Base-by-base conservation (phyloP, 1,140 invertebrate genomes). In the Drosophila nigromelanica region DNA sequence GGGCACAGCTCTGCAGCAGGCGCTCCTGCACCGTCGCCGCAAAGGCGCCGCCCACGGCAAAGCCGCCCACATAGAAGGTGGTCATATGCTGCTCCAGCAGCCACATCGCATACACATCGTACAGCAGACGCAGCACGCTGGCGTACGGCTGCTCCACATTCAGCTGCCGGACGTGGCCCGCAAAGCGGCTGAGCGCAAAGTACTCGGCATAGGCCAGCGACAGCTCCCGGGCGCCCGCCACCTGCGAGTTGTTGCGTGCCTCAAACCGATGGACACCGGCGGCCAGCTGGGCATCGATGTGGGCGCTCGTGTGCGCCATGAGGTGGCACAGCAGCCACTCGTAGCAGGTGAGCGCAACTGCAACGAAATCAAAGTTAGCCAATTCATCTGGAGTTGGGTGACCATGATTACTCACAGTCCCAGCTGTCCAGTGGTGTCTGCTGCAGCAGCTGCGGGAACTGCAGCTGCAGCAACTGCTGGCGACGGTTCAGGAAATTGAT, bases 291-390 rank as follows among this genome's bases (percentile, higher is more conserved):
- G 93, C 61, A 71, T 95, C 92, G 42, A 96, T 93, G 78, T 95
- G 95, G 6, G 93, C 82, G 43, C 94, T 92, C 0, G 97, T 97
- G 61, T 94, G 93, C 70, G 95, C 92, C 27, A 98, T 90, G 6
- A 98, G 93, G 91, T 96, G 96, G 86, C 96, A 97, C 27, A 97
- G 92, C 5, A 99, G 92, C 97, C 97, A 98, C 91, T 96, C 94
- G 83, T 96, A 97, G 42, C 94, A 95, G 35, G 93, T 91, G 1
- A 97, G 90, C 60, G 97, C 93, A 91, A 95, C 96, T 96, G 91
- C 39, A 94, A 94, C 73, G 64, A 35, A 21, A 15, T n/a, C 1
- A 33, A 11, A 8, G 6, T 48, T 40, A 40, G 18, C 11, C 0
- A 21, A 35, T 43, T 45, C n/a, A 30, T 27, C 30, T 1, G 21